Conservation (phyloP, 1,140 invertebrate species). For the Bathynomus jamesi region DNA sequence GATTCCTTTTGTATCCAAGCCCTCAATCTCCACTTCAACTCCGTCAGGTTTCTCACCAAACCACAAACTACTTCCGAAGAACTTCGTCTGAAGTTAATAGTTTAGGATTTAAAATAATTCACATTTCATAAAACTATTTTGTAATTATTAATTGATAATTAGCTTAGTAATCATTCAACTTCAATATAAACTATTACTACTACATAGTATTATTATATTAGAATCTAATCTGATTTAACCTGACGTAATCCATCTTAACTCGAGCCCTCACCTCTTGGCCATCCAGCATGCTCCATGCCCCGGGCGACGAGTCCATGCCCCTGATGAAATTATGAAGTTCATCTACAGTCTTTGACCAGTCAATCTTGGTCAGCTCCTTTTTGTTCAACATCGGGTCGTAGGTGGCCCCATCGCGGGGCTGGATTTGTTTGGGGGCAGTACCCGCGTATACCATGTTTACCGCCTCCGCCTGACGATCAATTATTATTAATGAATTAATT, state of each 20-base stretch:
- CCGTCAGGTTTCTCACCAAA: conserved; percentile 51
- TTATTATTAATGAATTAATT: conserved; percentile 6
- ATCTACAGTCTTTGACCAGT: conserved; percentile 59
- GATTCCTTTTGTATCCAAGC: conserved; percentile 53
- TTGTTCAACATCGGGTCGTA: conserved; percentile 89
- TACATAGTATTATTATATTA: no score
- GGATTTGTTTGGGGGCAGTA: conserved; percentile 66
- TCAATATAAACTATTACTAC: no score
- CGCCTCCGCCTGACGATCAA: conserved; percentile 62
- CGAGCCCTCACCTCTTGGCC: conserved; percentile 54
- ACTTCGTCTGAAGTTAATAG: conserved; percentile 49
- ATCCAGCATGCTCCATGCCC: conserved; percentile 68
- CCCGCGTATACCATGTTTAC: conserved; percentile 78
- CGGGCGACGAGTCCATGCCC: conserved; percentile 85
- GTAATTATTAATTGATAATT: no score
- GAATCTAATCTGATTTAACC: no score
- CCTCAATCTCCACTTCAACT: conserved; percentile 55
- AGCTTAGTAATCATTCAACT: no score
- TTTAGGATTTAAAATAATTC: no score
- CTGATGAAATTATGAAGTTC: conserved; percentile 87
- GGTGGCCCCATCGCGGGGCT: conserved; percentile 75
- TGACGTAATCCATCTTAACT: no score
- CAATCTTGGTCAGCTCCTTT: conserved; percentile 65
- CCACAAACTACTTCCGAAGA: conserved; percentile 71
- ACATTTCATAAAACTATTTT: no score